Conservation (phyloP, 2,113 vertebrate species). For the Scophthalmus maximus region DNA sequence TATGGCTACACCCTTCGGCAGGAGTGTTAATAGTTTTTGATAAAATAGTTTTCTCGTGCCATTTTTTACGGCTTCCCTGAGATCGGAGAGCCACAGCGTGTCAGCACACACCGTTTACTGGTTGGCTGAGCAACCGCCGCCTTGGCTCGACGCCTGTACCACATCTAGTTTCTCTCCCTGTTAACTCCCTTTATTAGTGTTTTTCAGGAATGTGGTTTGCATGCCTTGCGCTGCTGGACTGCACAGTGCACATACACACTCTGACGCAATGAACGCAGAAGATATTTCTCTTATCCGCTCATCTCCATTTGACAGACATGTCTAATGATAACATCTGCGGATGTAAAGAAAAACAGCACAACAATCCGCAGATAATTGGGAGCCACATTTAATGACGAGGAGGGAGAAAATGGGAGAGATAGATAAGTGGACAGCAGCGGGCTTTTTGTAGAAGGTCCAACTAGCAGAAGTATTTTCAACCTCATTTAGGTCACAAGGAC, state of each 20-base stretch:
- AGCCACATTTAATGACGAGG: conserved; percentile 39
- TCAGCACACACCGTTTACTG: conserved; percentile 55
- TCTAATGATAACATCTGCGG: conserved; percentile 76
- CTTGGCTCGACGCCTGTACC: conserved; percentile 42
- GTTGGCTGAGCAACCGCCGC: conserved; percentile 50
- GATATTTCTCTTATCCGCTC: conserved; percentile 59
- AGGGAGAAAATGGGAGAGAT: conserved; percentile 46
- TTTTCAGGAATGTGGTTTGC: conserved; percentile 67
- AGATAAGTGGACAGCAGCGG: conserved; percentile 62
- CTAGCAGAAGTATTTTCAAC: conserved; percentile 69
- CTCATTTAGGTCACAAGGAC: conserved; percentile 73
- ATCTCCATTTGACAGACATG: conserved; percentile 76
- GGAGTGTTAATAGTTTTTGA: conserved; percentile 53
- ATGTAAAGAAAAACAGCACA: conserved; percentile 67
- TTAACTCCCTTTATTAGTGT: conserved; percentile 77
- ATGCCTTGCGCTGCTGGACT: conserved; percentile 25
- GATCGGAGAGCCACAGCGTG: conserved; percentile 37
- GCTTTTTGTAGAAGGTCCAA: conserved; percentile 52
- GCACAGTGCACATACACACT: conserved; percentile 23
- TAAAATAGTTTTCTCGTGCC: conserved; percentile 45
- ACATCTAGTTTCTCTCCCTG: conserved; percentile 68
- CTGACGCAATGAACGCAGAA: conserved; percentile 54
- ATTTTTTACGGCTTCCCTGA: conserved; percentile 33
- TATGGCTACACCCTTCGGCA: conserved; percentile 34
- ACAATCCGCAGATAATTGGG: conserved; percentile 81